A percentile compares a stretch with the other conserved stretches of the same genome.
Evolutionary conservation across 37 sponge, comb jelly and placozoan genomes (phyloP).

Genomic region (Cladorhizidae sp.): DNA sequence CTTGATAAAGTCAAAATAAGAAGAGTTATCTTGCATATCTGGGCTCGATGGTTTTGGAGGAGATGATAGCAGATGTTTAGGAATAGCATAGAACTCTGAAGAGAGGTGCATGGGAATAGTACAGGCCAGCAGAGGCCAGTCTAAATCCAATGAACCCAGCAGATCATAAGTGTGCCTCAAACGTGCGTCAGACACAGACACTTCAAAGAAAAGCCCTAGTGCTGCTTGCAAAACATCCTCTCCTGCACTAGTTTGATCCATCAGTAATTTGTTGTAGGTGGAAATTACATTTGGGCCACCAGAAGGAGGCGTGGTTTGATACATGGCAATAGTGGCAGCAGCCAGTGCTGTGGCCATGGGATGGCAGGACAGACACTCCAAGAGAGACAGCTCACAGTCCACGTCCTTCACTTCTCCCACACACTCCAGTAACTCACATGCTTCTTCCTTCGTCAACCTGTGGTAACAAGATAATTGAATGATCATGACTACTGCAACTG

Average conservation of each 20-base stretch:
- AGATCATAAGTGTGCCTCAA: constrained; percentile 51
- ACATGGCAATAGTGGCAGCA: constrained; percentile 45
- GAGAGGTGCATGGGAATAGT: constrained; percentile 19
- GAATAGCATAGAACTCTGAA: constrained; percentile 40
- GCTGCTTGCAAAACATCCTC: background rate
- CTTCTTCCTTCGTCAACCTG: background rate
- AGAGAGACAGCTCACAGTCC: background rate
- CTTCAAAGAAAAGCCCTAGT: constrained; percentile 35
- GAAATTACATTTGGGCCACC: background rate
- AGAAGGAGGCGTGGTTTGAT: background rate
- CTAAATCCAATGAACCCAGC: constrained; percentile 25
- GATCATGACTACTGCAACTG: background rate
- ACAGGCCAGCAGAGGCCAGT: constrained; percentile 33
- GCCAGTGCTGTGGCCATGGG: constrained; percentile 53
- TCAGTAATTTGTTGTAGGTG: constrained; percentile 22
- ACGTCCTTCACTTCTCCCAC: background rate
- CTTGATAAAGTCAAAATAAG: constrained; percentile 35
- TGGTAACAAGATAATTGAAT: background rate
- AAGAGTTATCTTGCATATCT: background rate
- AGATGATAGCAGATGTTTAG: constrained; percentile 10
- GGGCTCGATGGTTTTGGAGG: background rate
- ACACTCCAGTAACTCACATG: background rate
- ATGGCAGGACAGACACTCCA: constrained; percentile 2
- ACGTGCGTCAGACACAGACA: constrained; percentile 23
- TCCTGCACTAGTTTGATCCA: background rate